These are phyloP conservation scores for Naja naja DNA, from an alignment of 2,113 vertebrate species.

Conservation along the genomic window DNA sequence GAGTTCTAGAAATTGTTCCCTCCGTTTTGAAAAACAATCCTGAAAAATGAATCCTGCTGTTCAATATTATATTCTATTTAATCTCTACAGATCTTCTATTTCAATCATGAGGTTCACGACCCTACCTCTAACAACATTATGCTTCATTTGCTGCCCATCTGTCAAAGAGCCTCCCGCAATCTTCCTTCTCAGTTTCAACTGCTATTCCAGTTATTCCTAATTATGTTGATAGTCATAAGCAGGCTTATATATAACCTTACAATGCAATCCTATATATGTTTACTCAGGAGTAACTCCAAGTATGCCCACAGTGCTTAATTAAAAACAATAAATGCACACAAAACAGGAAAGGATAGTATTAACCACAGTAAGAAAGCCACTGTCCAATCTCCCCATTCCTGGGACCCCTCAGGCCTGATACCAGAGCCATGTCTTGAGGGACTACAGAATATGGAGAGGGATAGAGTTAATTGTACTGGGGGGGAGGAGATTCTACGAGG, in stretches of 20 bases:
- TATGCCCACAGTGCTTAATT: background rate
- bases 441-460: background rate
- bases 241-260: slow-evolving; percentile 12
- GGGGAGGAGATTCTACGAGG: background rate
- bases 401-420: background rate
- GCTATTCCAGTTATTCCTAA: background rate
- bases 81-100: background rate
- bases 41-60: background rate
- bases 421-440: background rate
- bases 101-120: background rate
- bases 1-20: background rate
- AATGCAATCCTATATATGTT: background rate
- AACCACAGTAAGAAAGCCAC: background rate
- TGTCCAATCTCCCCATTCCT: background rate
- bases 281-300: background rate
- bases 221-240: slow-evolving; percentile 13
- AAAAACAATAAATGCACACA: background rate
- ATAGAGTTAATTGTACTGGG: background rate
- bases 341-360: background rate
- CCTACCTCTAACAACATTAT: slow-evolving; percentile 20
- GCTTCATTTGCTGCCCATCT: slow-evolving; percentile 23
- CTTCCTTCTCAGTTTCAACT: slow-evolving; percentile 18
- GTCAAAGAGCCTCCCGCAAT: slow-evolving; percentile 9
- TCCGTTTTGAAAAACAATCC: background rate
- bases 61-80: slow-evolving; percentile 25